Evolutionary conservation across 2,888 invertebrate species (phyloP).

Genomic region (Diogma glabrata): DNA sequence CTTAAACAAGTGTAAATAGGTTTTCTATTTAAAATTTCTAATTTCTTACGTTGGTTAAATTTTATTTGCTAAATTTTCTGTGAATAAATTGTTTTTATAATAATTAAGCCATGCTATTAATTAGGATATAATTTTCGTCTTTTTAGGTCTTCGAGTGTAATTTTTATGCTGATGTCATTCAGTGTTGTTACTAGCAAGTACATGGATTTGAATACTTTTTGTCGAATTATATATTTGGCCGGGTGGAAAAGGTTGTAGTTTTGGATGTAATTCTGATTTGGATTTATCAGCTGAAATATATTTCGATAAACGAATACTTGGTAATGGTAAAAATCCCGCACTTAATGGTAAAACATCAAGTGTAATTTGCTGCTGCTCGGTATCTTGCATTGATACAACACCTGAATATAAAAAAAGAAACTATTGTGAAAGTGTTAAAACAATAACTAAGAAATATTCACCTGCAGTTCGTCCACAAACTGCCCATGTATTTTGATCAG

Average conservation of each 20-base stretch:
- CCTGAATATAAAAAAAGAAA: conserved; percentile 39
- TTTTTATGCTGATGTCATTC: too few species aligned
- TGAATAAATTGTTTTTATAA: too few species aligned
- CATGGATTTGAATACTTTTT: conserved; percentile 84
- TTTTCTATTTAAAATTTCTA: too few species aligned
- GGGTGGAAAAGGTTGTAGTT: conserved; percentile 75
- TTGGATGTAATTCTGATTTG: conserved; percentile 54
- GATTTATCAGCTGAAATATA: conserved; percentile 65
- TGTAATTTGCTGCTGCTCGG: conserved; percentile 59
- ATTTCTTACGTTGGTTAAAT: too few species aligned
- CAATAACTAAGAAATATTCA: conserved; percentile 27
- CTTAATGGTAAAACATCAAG: conserved; percentile 89
- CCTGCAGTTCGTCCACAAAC: conserved; percentile 85
- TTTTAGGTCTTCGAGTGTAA: too few species aligned
- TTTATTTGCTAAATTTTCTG: too few species aligned
- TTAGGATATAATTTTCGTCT: too few species aligned
- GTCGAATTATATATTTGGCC: conserved; percentile 91
- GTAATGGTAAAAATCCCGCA: conserved; percentile 80
- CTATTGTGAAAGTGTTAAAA: too few species aligned
- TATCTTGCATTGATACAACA: conserved; percentile 55
- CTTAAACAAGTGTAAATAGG: too few species aligned
- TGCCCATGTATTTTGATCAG: conserved; percentile 89
- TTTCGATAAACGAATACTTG: conserved; percentile 75
- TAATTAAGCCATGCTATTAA: too few species aligned
- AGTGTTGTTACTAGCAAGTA: conserved; percentile 45